Percentiles rank a stretch among this genome's conserved stretches.
These are phyloP conservation scores for Lasiommata megera DNA, from an alignment of 2,888 invertebrate genomes.

Conservation along the genomic window DNA sequence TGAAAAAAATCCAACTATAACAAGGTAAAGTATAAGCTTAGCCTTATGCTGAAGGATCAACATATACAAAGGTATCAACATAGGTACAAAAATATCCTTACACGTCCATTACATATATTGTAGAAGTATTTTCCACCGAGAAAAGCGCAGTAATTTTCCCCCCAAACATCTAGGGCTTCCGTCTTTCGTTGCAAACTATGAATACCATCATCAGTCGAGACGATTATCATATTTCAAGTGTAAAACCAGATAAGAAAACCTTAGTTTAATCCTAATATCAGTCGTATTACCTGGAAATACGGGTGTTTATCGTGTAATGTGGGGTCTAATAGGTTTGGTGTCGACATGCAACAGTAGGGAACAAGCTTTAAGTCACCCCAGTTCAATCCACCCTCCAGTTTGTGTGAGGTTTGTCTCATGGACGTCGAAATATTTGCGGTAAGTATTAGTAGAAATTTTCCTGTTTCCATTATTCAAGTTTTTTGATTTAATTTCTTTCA, in stretches of 20 bases:
- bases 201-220: slow-evolving; percentile 71
- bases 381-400: slow-evolving; percentile 57
- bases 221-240: slow-evolving; percentile 76
- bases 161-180: slow-evolving; percentile 58
- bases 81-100: not conserved
- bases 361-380: slow-evolving; percentile 60
- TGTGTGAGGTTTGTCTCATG: slow-evolving; percentile 64
- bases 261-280: slow-evolving; percentile 11
- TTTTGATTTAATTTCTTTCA: not conserved
- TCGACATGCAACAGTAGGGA: slow-evolving; percentile 54
- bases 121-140: slow-evolving; percentile 36
- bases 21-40: too few species aligned
- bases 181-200: slow-evolving; percentile 65
- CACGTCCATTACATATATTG: slow-evolving; percentile 3
- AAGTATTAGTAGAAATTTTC: slow-evolving; percentile 56
- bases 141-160: slow-evolving; percentile 61
- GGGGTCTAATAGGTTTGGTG: slow-evolving; percentile 36
- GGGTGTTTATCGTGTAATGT: slow-evolving; percentile 17
- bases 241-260: slow-evolving; percentile 21
- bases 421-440: slow-evolving; percentile 66
- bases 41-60: too few species aligned
- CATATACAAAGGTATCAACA: not conserved
- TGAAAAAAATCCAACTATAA: too few species aligned
- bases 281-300: slow-evolving; percentile 25
- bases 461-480: slow-evolving; percentile 36